Percentiles rank a stretch among this genome's conserved stretches.
These are phyloP conservation scores for Stenodera caucasica DNA, from an alignment of 2,888 invertebrate genomes.

Conservation along the genomic window DNA sequence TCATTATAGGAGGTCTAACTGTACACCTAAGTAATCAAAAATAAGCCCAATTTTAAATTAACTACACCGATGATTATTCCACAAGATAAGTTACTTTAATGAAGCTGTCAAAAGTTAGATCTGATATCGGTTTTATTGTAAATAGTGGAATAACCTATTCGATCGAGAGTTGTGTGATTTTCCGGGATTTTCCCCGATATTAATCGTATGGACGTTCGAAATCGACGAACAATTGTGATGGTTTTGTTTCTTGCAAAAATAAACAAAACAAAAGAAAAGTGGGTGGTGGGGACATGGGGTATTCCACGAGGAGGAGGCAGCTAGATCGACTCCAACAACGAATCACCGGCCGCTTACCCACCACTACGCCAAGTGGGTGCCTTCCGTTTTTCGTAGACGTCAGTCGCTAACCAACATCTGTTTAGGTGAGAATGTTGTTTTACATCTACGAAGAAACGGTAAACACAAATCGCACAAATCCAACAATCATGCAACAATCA, in stretches of 20 bases:
- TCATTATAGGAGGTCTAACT: slow-evolving; percentile 2
- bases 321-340: slow-evolving; percentile 47
- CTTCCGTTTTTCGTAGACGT: slow-evolving; percentile 36
- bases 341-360: slow-evolving; percentile 50
- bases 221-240: too few species aligned
- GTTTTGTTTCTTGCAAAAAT: too few species aligned
- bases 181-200: too few species aligned
- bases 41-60: neutral
- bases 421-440: slow-evolving; percentile 32
- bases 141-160: too few species aligned
- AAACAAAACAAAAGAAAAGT: too few species aligned
- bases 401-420: slow-evolving; percentile 43
- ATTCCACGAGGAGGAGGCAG: slow-evolving; percentile 52
- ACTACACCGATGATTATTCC: neutral
- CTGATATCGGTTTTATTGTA: neutral
- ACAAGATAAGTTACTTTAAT: neutral
- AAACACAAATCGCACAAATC: slow-evolving; percentile 3
- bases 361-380: slow-evolving; percentile 45
- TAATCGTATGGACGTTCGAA: too few species aligned
- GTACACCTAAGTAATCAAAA: slow-evolving; percentile 2
- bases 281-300: slow-evolving; percentile 46
- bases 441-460: too few species aligned
- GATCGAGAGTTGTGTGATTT: too few species aligned
- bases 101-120: slow-evolving; percentile 4
- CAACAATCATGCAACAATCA: neutral